A percentile compares a stretch with the other conserved stretches of the same genome.
Evolutionary conservation across 2,888 invertebrate species (phyloP).

Genomic region (Euphydryas editha): DNA sequence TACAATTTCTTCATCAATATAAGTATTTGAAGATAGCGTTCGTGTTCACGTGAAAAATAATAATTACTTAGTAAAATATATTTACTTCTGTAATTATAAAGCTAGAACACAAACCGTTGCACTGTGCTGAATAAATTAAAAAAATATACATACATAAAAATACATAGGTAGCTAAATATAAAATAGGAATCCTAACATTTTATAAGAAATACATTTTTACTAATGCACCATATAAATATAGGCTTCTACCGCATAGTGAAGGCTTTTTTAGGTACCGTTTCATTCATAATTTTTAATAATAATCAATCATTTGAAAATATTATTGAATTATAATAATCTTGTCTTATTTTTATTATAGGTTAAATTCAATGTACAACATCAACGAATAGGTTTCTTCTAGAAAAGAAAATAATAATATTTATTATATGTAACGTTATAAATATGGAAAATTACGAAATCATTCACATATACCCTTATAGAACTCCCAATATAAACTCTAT

Average conservation of each 20-base stretch:
- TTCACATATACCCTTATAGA: not conserved
- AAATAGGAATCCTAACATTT: conserved; percentile 48
- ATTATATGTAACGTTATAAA: not conserved
- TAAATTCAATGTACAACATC: conserved; percentile 23
- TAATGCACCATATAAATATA: conserved; percentile 69
- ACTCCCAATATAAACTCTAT: not conserved
- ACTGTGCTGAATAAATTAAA: conserved; percentile 39
- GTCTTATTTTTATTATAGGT: conserved; percentile 25
- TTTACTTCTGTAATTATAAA: not conserved
- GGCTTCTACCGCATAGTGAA: conserved; percentile 63
- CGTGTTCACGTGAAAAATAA: conserved; percentile 14
- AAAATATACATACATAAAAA: conserved; percentile 39
- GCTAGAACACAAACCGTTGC: conserved; percentile 42
- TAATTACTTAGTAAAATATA: conserved; percentile 6
- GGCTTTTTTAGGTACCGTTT: conserved; percentile 71
- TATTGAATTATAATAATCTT: conserved; percentile 23
- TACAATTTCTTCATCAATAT: not conserved
- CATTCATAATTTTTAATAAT: conserved; percentile 30
- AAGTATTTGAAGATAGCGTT: conserved; percentile 23
- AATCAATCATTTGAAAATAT: conserved; percentile 27
- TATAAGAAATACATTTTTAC: conserved; percentile 50
- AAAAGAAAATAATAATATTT: not conserved
- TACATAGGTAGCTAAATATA: conserved; percentile 44
- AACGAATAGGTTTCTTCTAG: conserved; percentile 7
- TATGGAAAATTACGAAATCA: too few relatives aligned